Evolutionary conservation across 2,113 vertebrate genomes (phyloP).

Genomic region (Erythrolamprus reginae): DNA sequence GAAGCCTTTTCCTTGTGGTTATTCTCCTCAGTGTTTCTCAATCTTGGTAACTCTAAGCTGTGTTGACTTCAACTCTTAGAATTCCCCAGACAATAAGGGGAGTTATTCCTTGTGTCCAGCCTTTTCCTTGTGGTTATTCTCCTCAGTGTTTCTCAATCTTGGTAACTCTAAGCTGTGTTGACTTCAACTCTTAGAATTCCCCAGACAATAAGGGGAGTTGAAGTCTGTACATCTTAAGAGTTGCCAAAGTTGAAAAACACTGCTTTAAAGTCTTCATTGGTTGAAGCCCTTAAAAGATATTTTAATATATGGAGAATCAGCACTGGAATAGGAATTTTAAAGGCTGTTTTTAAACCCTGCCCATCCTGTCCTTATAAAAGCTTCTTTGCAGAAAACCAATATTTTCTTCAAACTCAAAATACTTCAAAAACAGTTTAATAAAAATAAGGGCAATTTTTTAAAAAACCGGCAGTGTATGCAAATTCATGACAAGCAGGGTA

Average conservation of each 20-base stretch:
- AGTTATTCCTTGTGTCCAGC: too few relatives aligned
- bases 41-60: not conserved
- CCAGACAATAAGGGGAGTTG: not conserved
- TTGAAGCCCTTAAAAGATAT: not conserved
- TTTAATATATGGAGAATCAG: not conserved
- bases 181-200: not conserved
- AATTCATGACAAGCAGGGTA: not conserved
- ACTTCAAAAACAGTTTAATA: not conserved
- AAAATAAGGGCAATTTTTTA: not conserved
- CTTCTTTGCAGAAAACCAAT: not conserved
- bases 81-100: not conserved
- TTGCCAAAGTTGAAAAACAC: not conserved
- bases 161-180: not conserved
- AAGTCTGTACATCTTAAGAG: not conserved
- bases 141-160: not conserved
- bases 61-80: not conserved
- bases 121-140: not conserved
- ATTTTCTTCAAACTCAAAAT: constrained; percentile 6
- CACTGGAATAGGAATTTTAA: not conserved
- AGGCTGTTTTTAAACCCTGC: not conserved
- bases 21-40: not conserved
- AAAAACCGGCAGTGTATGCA: not conserved
- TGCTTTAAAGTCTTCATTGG: not conserved
- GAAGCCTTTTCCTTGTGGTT: not conserved
- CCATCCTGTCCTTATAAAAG: not conserved